A percentile compares a stretch with the other conserved stretches of the same genome.
Evolutionary conservation across 2,113 vertebrate species (phyloP).

Genomic region (Nanorana parkeri): DNA sequence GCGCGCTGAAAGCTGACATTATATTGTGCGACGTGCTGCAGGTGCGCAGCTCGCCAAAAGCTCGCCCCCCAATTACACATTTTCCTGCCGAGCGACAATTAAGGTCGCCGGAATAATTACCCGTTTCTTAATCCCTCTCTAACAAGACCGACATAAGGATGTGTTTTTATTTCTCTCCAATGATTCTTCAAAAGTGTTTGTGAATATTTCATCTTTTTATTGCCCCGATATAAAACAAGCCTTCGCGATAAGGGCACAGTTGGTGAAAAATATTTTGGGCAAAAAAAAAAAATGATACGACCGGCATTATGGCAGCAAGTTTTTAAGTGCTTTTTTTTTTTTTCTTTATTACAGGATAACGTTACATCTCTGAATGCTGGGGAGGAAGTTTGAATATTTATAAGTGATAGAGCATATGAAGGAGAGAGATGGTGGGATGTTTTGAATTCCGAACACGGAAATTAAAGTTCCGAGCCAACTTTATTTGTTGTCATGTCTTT

Average conservation of each 20-base stretch:
- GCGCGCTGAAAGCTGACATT: conserved; percentile 94
- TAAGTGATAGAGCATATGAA: background rate
- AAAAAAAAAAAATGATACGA: conserved; percentile 5
- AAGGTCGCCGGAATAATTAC: conserved; percentile 98
- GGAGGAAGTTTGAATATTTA: conserved; percentile 22
- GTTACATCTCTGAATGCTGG: background rate
- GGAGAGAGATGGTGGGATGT: background rate
- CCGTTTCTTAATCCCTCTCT: conserved; percentile 89
- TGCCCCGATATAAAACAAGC: conserved; percentile 71
- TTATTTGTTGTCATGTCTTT: background rate
- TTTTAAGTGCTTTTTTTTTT: background rate
- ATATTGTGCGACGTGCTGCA: conserved; percentile 93
- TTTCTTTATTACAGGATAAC: conserved; percentile 16
- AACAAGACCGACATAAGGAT: conserved; percentile 84
- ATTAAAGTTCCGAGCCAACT: background rate
- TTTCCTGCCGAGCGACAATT: conserved; percentile 94
- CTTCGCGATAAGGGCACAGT: conserved; percentile 60
- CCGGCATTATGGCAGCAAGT: background rate
- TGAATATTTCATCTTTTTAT: conserved; percentile 76
- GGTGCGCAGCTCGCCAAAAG: conserved; percentile 91
- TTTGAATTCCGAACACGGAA: background rate
- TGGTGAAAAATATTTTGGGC: background rate
- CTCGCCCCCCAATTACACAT: conserved; percentile 97
- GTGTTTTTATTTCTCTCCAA: conserved; percentile 74
- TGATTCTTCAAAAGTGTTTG: conserved; percentile 76